phyloP scores from a whole-genome alignment of 2,888 invertebrate genomes.

The Leptodirus hochenwartii region DNA sequence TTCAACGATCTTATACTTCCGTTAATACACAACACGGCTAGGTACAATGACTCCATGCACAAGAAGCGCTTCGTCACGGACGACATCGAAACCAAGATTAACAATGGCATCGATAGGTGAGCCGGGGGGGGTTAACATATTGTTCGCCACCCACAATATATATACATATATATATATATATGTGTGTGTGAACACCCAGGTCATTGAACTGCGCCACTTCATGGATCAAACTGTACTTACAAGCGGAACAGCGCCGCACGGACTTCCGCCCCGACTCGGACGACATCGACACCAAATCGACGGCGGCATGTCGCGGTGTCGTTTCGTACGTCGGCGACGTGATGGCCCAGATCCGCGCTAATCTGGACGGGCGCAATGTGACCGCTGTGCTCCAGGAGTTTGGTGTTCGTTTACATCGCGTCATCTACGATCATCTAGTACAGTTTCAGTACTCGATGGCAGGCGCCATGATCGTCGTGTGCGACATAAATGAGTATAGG shows the following conservation, averaged over 20 bases:
- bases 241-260: slow-evolving; percentile 85
- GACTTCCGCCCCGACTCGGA: slow-evolving; percentile 84
- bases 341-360: slow-evolving; percentile 58
- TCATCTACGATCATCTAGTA: slow-evolving; percentile 85
- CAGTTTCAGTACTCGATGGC: slow-evolving; percentile 90
- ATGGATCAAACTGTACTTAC: slow-evolving; percentile 80
- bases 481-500: slow-evolving; percentile 94
- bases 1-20: slow-evolving; percentile 80
- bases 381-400: slow-evolving; percentile 73
- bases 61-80: slow-evolving; percentile 74
- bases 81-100: slow-evolving; percentile 81
- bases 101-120: slow-evolving; percentile 68
- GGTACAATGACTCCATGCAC: slow-evolving; percentile 74
- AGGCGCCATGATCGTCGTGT: slow-evolving; percentile 93
- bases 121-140: slow-evolving; percentile 9
- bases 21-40: slow-evolving; percentile 69
- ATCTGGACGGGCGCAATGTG: slow-evolving; percentile 84
- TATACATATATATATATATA: slow-evolving; percentile 12
- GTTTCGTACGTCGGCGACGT: slow-evolving; percentile 65
- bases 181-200: slow-evolving; percentile 27
- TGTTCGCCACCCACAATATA: slow-evolving; percentile 12
- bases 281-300: slow-evolving; percentile 62
- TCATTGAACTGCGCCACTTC: slow-evolving; percentile 75
- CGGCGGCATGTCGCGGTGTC: slow-evolving; percentile 67
- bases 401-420: slow-evolving; percentile 80